Conservation (phyloP, 2,113 vertebrate genomes). For the Hystrix cristata region DNA sequence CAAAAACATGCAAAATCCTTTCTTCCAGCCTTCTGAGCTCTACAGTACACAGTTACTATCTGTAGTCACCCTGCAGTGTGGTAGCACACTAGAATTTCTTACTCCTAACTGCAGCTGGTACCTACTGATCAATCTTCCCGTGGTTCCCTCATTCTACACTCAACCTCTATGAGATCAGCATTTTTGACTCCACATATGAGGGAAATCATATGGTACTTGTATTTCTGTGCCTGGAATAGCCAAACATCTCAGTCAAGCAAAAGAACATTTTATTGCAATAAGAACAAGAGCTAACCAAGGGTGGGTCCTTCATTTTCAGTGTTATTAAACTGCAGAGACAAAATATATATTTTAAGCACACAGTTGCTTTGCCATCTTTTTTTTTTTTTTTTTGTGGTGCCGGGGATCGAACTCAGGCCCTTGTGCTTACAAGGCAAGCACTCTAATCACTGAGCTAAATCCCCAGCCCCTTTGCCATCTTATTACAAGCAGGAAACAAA, state of each 20-base stretch:
- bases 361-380: no score
- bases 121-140: not conserved
- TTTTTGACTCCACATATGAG: not conserved
- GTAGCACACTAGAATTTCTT: not conserved
- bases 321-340: conserved; percentile 23
- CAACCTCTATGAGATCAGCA: not conserved
- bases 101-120: not conserved
- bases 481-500: not conserved
- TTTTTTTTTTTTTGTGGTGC: no score
- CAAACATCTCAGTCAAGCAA: not conserved
- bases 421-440: no score
- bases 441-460: no score
- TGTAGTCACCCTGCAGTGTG: no score
- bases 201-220: not conserved
- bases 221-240: not conserved
- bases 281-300: not conserved
- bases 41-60: not conserved
- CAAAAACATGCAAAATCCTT: not conserved
- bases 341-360: conserved; percentile 9
- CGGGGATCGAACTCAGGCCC: no score
- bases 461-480: not conserved
- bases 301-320: not conserved
- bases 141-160: not conserved
- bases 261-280: not conserved
- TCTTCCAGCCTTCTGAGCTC: not conserved